phyloP scores from a whole-genome alignment of 2,113 vertebrate genomes.

The Shinisaurus crocodilurus region DNA sequence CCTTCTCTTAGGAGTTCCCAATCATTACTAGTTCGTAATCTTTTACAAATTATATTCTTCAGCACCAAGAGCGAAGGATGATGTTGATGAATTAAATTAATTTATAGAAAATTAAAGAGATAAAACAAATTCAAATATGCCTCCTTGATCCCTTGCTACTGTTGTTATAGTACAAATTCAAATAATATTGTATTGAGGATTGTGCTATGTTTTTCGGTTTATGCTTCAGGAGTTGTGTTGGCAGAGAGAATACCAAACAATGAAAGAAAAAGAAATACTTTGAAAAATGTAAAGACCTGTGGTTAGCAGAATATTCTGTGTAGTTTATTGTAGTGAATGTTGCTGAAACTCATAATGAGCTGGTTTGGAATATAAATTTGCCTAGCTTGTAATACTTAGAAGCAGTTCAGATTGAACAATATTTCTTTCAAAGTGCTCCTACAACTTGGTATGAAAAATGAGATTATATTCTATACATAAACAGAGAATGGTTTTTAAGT shows the following conservation, averaged over 20 bases:
- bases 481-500: not conserved
- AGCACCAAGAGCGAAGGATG: not conserved
- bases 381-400: not conserved
- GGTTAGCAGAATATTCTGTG: not conserved
- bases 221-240: not conserved
- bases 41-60: not conserved
- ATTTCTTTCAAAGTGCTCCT: not conserved
- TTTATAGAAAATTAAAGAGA: constrained; percentile 8
- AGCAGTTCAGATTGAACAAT: not conserved
- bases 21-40: not conserved
- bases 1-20: not conserved
- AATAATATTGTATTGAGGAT: not conserved
- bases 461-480: not conserved
- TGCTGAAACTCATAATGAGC: not conserved
- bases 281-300: not conserved
- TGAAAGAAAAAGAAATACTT: not conserved
- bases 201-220: not conserved
- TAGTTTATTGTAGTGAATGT: not conserved
- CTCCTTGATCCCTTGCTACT: not conserved
- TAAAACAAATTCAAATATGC: constrained; percentile 1
- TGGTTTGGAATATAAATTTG: not conserved
- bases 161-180: not conserved
- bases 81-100: not conserved
- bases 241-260: not conserved
- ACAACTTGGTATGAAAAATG: not conserved